phyloP scores from a whole-genome alignment of 2,797 vertebrate species.

The Mus minutoides region DNA sequence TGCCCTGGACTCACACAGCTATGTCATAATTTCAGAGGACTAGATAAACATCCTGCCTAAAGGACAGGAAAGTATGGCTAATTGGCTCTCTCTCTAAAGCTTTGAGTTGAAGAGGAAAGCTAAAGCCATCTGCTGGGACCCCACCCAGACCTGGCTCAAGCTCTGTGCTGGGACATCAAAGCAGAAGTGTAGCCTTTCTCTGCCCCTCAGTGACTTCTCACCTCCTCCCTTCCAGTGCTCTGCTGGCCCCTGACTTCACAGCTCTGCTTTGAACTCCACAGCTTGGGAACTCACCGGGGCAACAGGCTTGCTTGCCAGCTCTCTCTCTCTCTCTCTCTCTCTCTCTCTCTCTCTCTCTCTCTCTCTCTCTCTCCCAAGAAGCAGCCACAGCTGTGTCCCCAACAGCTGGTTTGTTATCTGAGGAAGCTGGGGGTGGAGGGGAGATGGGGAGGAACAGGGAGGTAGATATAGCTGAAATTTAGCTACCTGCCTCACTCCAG shows the following conservation, averaged over 20 bases:
- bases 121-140: background rate
- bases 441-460: background rate
- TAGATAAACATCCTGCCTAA: background rate
- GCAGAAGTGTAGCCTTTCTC: background rate
- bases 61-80: background rate
- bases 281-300: constrained; percentile 39
- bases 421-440: background rate
- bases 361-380: background rate
- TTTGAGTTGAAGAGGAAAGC: background rate
- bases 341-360: background rate
- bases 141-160: background rate
- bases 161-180: constrained; percentile 60
- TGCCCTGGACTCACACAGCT: background rate
- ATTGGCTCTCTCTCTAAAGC: constrained; percentile 1
- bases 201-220: constrained; percentile 41
- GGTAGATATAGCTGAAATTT: background rate
- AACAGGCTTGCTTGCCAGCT: background rate
- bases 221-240: background rate
- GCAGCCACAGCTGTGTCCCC: constrained; percentile 58
- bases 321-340: background rate
- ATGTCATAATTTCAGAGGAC: background rate
- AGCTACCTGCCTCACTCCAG: background rate
- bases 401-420: constrained; percentile 67
- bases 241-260: constrained; percentile 24
- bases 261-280: constrained; percentile 71